Percentiles rank a stretch among this genome's conserved stretches.
These are phyloP conservation scores for Epizoanthus illoricatus DNA, from an alignment of 92 coral and sea anemone species.

Conservation along the genomic window DNA sequence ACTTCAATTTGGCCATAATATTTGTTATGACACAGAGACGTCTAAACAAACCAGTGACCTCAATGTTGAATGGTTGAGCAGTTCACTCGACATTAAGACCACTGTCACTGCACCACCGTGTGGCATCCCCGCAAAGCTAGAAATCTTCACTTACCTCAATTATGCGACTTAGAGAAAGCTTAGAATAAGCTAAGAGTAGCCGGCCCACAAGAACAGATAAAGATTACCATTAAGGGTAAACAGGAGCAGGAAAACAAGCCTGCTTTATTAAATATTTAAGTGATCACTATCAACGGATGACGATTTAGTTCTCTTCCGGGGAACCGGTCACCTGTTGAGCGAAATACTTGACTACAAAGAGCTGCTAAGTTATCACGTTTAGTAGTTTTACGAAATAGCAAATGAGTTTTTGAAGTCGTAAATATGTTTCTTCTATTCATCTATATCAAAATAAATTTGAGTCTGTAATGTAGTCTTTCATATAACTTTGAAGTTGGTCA, in stretches of 20 bases:
- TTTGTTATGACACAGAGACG: background rate
- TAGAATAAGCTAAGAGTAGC: background rate
- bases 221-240: background rate
- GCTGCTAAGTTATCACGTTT: background rate
- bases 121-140: background rate
- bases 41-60: background rate
- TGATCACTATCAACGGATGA: background rate
- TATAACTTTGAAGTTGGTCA: background rate
- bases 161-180: background rate
- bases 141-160: background rate
- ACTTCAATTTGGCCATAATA: background rate
- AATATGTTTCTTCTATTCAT: background rate
- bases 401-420: background rate
- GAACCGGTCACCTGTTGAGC: slow-evolving; percentile 3
- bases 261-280: background rate
- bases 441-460: no score
- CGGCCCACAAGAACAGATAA: background rate
- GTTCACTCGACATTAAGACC: background rate
- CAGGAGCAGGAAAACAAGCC: background rate
- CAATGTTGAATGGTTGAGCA: slow-evolving; percentile 1
- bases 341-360: background rate
- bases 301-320: background rate
- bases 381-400: background rate
- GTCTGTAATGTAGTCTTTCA: background rate
- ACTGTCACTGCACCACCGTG: background rate